A percentile compares a stretch with the other conserved stretches of the same genome.
phyloP scores from a whole-genome alignment of 2,113 vertebrate genomes.

The Neodon shergylaensis region DNA sequence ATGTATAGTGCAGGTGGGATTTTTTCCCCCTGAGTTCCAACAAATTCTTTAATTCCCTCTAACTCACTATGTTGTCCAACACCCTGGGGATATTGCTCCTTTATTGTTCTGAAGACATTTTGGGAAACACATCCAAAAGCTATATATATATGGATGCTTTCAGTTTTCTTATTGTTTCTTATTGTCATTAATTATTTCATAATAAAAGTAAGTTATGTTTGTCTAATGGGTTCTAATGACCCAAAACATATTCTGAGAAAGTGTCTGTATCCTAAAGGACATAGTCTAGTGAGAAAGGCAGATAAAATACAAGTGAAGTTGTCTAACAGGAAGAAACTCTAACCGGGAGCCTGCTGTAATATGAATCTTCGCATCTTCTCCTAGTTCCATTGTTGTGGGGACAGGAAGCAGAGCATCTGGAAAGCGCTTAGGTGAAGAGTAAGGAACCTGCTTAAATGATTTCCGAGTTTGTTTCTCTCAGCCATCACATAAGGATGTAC shows the following conservation, averaged over 20 bases:
- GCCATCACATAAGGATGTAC: fast-evolving
- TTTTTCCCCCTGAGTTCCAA: background rate
- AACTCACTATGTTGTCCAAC: background rate
- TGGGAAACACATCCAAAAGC: background rate
- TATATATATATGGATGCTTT: background rate
- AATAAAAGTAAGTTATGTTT: slow-evolving; percentile 11
- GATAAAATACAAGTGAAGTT: background rate
- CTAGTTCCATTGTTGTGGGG: background rate
- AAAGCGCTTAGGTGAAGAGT: background rate
- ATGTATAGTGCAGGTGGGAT: background rate
- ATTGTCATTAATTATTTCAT: background rate
- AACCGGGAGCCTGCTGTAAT: background rate
- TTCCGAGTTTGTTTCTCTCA: background rate
- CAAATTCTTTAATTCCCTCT: background rate
- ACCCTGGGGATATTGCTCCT: background rate
- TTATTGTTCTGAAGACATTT: background rate
- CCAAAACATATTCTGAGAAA: background rate
- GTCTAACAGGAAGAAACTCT: background rate
- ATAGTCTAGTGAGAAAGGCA: background rate
- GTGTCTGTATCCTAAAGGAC: background rate
- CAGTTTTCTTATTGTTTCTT: background rate
- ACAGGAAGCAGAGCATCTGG: no score
- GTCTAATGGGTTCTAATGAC: background rate
- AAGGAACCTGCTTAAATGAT: background rate
- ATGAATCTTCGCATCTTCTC: background rate